Conservation (phyloP, 2,113 vertebrate species). For the Pachycephala philippinensis region DNA sequence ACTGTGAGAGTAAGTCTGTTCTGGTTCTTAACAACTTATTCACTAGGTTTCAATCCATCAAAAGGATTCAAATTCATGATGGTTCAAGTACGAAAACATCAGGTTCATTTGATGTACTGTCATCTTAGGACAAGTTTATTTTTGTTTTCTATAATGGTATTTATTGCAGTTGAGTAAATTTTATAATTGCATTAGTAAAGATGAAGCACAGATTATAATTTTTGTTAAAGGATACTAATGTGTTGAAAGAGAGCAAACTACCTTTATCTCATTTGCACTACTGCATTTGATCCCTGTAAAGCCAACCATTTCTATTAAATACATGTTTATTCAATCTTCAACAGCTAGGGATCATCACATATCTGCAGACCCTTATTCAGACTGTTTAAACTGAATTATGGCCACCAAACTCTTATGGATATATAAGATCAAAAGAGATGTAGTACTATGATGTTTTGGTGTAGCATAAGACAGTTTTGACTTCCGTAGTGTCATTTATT, state of each 20-base stretch:
- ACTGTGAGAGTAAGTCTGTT: neutral
- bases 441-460: neutral
- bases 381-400: neutral
- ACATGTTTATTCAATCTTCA: neutral
- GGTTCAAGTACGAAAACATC: neutral
- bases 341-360: neutral
- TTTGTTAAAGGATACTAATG: neutral
- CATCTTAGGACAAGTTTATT: neutral
- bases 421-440: neutral
- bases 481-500: neutral
- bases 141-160: neutral
- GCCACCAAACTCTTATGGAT: neutral
- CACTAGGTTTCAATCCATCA: neutral
- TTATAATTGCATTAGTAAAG: neutral
- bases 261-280: neutral
- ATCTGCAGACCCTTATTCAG: neutral
- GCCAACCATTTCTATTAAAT: neutral
- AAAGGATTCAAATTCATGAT: neutral
- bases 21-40: neutral
- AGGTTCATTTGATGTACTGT: neutral
- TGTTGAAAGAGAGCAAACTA: neutral
- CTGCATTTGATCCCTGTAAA: neutral
- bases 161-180: neutral
- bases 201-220: neutral
- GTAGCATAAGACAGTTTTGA: neutral